A percentile compares a stretch with the other conserved stretches of the same genome.
These are phyloP conservation scores for Danio rerio DNA, from an alignment of 2,113 vertebrate genomes.

Conservation along the genomic window GRCz12tu NC_133182.1:59118501-59119000, in stretches of 20 bases:
- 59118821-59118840: too few relatives aligned
- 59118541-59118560: conserved; percentile 45
- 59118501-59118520: conserved; percentile 11
- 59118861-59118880: too few relatives aligned
- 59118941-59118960: too few relatives aligned
- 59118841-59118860: too few relatives aligned
- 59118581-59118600: conserved; percentile 20
- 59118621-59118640: background rate
- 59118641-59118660: background rate
- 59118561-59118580: conserved; percentile 32
- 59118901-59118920: too few relatives aligned
- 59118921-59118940: too few relatives aligned
- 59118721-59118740: background rate
- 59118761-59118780: too few relatives aligned
- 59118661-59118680: conserved; percentile 30
- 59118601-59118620: conserved; percentile 10
- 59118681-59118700: conserved; percentile 28
- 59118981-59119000: too few relatives aligned
- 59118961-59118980: too few relatives aligned
- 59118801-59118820: too few relatives aligned
- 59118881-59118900: too few relatives aligned
- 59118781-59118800: background rate
- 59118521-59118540: conserved; percentile 48
- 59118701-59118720: conserved; percentile 4
- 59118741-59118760: background rate